Evolutionary conservation across 2,888 invertebrate genomes (phyloP), one percentile per base, ranked within the genome.

Genomic region (Ornithoptera alexandrae): DNA sequence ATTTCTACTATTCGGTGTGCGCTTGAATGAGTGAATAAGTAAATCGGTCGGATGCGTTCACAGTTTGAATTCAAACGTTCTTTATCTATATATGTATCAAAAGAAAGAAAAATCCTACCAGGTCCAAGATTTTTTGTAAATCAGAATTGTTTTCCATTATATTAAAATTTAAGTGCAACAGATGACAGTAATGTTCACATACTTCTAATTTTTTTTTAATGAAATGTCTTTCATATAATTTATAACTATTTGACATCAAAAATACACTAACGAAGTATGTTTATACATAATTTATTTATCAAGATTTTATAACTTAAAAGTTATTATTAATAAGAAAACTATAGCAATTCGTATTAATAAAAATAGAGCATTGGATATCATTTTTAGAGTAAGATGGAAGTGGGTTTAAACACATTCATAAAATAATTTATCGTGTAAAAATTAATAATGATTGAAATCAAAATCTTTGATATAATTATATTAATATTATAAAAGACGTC

Each of bases 1-100:
- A 64, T 50, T 67, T 67, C 63, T 64, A 70, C 63, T 63, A 72
- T 70, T 72, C 72, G 72, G 65, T 74, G 72, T 72, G 74, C 75
- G 73, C 72, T 73, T 72, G 74, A 75, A 76, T 74, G 79, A 81
- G 80, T 81, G 84, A 82, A 81, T 78, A 81, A 79, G 77, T 74
- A 74, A 73, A 74, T 65, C 68, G 58, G 73, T 74, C 72, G 75
- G 76, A 72, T 75, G 78, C 80, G 76, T 79, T 79, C 77, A 78
- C 53, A 69, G 62, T 65, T 60, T 65, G 63, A 68, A 63, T 66
- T 66, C 36, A 63, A 50, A 69, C 65, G 67, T 61, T 65, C 22
- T 60, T 68, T 71, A 70, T 65, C 64, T 70, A 66, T 69, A 30
- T 68, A 67, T 62, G 22, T 67, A 65, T 10, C 22, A 64, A 71